Evolutionary conservation across 2,113 vertebrate species (phyloP), one percentile per base, ranked within the genome.

Genomic region (Ammospiza nelsoni): DNA sequence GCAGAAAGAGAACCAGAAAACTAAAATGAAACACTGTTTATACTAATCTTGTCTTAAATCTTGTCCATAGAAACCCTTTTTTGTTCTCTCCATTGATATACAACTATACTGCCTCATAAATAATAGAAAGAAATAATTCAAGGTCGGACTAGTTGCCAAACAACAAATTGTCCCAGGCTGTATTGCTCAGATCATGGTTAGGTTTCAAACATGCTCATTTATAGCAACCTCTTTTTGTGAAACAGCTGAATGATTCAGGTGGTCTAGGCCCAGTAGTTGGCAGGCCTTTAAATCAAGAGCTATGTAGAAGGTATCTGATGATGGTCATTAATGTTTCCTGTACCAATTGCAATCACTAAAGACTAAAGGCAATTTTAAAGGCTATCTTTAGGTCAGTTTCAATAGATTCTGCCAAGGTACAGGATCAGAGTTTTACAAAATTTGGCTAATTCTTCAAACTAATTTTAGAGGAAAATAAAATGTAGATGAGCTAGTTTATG

Each of bases 161-260:
- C 48, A 91, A 61, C 66, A 68, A 77, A 58, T 75, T 74, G 51
- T 94, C 65, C 49, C 46, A 84, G 54, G 57, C 46, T 87, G 4
- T 23, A 51, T 28, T 63, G 72, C 51, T 78, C 44, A 82, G 65
- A 92, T 84, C 65, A 82, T 61, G 41, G 52, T 79, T 79, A 72
- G 24, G 20, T 86, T 92, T 95, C 78, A 95, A 89, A 79, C 31
- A 4, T 58, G 25, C 57, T 95, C 94, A 85, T 96, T 94, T 89
- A 92, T 43, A 84, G 65, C 44, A 94, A 52, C 7, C 33, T 81
- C n/a, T 63, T 65, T 55, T 90, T 87, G 39, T 67, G 71, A 95
- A 89, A 63, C 25, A 80, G 29, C 29, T 55, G 77, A 94, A 92
- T 84, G 87, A 94, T 91, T 90, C 33, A 82, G 96, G 90, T 69